Percentiles rank a stretch among this genome's conserved stretches.
Conservation (phyloP, 2,797 vertebrate genomes). For the Mormyrus hasselquistii region DNA sequence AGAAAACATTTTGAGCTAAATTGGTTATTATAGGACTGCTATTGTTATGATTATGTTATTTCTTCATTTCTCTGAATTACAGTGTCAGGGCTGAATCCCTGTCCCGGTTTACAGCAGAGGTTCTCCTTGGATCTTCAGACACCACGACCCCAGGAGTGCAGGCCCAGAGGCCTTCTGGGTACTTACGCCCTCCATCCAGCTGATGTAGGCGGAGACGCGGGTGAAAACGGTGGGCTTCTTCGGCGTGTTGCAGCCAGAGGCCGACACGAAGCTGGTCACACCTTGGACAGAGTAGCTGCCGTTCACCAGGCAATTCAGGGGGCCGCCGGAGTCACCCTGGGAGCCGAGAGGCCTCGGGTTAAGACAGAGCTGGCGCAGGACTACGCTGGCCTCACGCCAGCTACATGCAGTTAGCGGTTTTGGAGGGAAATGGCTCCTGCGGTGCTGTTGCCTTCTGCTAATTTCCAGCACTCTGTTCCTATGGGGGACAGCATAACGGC, state of each 20-base stretch:
- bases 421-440: neutral
- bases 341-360: neutral
- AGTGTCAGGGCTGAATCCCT: neutral
- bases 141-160: too few relatives aligned
- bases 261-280: conserved; percentile 83
- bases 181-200: conserved; percentile 78
- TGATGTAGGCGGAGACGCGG: conserved; percentile 71
- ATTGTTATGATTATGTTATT: neutral
- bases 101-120: neutral
- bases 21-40: neutral
- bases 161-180: neutral
- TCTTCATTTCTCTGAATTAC: neutral
- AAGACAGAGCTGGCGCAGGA: neutral
- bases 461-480: neutral
- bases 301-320: conserved; percentile 71
- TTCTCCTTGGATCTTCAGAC: neutral
- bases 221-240: conserved; percentile 81
- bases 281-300: conserved; percentile 73
- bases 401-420: neutral
- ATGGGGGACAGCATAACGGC: neutral
- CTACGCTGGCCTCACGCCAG: neutral
- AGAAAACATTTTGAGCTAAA: neutral
- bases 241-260: conserved; percentile 66
- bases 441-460: neutral
- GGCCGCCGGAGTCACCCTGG: conserved; percentile 84